Conservation (phyloP, 92 coral and sea anemone genomes). For the Zoanthus sansibaricus region DNA sequence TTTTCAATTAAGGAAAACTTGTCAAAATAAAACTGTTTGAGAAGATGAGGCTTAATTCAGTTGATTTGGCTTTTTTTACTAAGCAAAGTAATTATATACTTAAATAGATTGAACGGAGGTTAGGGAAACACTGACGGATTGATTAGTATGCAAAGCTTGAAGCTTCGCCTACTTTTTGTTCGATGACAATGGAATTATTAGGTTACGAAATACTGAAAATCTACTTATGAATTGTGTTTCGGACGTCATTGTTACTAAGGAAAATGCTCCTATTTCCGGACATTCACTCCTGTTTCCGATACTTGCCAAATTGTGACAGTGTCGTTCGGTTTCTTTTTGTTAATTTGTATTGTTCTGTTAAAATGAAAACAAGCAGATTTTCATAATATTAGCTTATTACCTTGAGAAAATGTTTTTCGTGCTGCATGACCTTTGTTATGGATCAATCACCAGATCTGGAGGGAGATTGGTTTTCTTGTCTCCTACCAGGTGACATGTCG, state of each 20-base stretch:
- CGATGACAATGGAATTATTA: neutral
- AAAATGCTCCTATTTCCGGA: conserved; percentile 15
- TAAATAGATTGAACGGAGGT: neutral
- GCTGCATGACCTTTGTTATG: neutral
- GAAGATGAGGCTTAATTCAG: no score
- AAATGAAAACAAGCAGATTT: no score
- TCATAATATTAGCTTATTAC: no score
- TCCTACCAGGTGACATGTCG: no score
- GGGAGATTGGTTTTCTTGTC: neutral
- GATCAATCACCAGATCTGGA: neutral
- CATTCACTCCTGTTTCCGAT: conserved; percentile 24
- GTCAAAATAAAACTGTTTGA: no score
- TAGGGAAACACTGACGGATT: neutral
- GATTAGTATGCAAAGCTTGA: neutral
- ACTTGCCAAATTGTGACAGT: neutral
- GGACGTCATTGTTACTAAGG: conserved; percentile 27
- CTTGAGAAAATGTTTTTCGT: neutral
- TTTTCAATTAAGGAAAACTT: no score
- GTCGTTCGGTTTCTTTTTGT: neutral
- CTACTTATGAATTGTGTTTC: neutral
- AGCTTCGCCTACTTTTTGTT: neutral
- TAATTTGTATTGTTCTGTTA: neutral
- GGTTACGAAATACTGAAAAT: neutral
- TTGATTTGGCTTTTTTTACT: neutral
- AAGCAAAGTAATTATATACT: neutral